Evolutionary conservation across 23 tunicate species (phyloP), one percentile per base, ranked within the genome.

Genomic region (Styela plicata): DNA sequence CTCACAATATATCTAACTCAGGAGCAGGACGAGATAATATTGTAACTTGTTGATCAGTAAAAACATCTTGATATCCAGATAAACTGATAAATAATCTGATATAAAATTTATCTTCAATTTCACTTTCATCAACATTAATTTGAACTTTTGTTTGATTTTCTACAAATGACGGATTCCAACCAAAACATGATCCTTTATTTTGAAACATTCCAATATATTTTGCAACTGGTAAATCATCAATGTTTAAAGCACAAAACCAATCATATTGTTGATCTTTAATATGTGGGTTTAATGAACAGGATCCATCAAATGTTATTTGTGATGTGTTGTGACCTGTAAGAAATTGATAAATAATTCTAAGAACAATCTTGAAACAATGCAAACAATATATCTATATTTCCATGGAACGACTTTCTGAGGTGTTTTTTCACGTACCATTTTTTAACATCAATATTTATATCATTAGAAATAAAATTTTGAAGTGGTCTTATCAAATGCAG

Each of bases 161-260:
- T 25, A 67, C 30, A 27, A 27, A 67, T 29, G 31, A 67, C 22
- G 71, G 71, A 1, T 67, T 67, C 71, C 71, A 67, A 67, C 71
- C 71, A 67, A 67, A 67, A 29, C 71, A 67, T 25, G 71, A 67
- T 67, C 71, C 71, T 22, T 67, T 67, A 27, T 1, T 19, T 25
- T 29, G 71, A 67, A 67, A 67, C 31, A 25, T 67, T 29, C 71
- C 71, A 25, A 29, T 67, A 67, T 67, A 16, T 67, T 1, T 29
- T 18, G 19, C 71, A 25, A 25, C 31, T 18, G 71, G 71, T 67
- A 67, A 67, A 67, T 67, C 71, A 18, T 67, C 2, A 29, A 67
- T 29, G 22, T 27, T 25, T 17, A 67, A 29, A 67, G 71, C n/a
- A 67, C 71, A 67, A 29, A 67, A 67, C 71, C 71, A 67, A 24